These are phyloP conservation scores for Syngnathoides biaculeatus DNA, from an alignment of 2,113 vertebrate species.

Conservation along the genomic window DNA sequence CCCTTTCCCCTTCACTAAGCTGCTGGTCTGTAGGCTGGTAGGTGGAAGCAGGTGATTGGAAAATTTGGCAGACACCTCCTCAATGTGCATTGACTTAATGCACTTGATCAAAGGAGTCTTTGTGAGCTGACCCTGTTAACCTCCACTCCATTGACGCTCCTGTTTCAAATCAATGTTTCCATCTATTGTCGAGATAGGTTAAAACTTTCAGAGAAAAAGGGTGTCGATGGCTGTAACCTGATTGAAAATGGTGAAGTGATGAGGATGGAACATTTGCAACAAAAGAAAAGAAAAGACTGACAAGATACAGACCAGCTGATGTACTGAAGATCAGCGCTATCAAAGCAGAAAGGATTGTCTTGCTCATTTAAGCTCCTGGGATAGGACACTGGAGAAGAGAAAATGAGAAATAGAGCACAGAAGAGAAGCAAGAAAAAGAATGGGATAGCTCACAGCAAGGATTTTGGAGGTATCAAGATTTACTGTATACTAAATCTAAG, in stretches of 20 bases:
- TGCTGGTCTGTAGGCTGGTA: neutral
- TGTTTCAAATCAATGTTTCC: slow-evolving; percentile 13
- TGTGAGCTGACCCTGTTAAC: slow-evolving; percentile 33
- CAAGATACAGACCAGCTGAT: slow-evolving; percentile 60
- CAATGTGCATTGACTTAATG: slow-evolving; percentile 48
- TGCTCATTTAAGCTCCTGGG: slow-evolving; percentile 43
- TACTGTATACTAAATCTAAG: slow-evolving; percentile 21
- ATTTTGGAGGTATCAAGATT: slow-evolving; percentile 4
- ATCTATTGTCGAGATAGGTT: slow-evolving; percentile 22
- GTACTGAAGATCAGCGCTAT: slow-evolving; percentile 53
- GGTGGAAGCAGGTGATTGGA: slow-evolving; percentile 15
- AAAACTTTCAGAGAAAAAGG: slow-evolving; percentile 14
- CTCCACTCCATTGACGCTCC: slow-evolving; percentile 27
- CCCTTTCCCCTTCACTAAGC: neutral
- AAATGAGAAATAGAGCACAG: slow-evolving; percentile 40
- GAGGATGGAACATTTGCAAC: neutral
- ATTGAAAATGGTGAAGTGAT: neutral
- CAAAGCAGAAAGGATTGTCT: slow-evolving; percentile 52
- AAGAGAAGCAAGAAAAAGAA: slow-evolving; percentile 32
- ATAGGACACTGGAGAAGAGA: slow-evolving; percentile 31
- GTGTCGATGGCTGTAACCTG: neutral
- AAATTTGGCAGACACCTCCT: slow-evolving; percentile 45
- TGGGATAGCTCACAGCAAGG: slow-evolving; percentile 16
- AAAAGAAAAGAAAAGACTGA: slow-evolving; percentile 9
- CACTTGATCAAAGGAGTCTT: slow-evolving; percentile 59